phyloP scores from a whole-genome alignment of 1,140 invertebrate species.

The Nylanderia fulva region DNA sequence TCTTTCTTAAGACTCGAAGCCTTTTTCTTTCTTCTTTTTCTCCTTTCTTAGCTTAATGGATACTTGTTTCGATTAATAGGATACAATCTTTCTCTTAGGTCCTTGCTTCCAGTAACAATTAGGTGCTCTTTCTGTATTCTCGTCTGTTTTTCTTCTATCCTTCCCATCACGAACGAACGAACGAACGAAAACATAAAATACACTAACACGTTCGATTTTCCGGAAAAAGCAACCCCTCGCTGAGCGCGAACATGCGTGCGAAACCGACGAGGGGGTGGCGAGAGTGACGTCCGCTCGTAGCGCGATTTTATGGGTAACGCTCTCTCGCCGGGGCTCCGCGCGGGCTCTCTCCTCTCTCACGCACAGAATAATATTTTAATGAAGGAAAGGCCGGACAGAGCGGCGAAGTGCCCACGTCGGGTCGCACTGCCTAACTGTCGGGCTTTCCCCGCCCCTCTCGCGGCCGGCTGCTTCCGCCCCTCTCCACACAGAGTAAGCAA shows the following conservation, averaged over 20 bases:
- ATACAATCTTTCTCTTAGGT: neutral
- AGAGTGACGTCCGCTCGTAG: slow-evolving; percentile 69
- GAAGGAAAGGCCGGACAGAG: slow-evolving; percentile 84
- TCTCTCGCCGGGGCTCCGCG: slow-evolving; percentile 69
- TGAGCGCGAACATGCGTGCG: slow-evolving; percentile 54
- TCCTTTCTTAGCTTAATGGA: neutral
- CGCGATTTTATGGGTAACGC: slow-evolving; percentile 63
- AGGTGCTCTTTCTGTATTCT: neutral
- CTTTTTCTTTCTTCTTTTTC: neutral
- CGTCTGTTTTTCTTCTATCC: neutral
- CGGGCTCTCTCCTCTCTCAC: slow-evolving; percentile 70
- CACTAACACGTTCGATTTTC: slow-evolving; percentile 49
- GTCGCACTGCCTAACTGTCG: slow-evolving; percentile 86
- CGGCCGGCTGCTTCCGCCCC: slow-evolving; percentile 72
- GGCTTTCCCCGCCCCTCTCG: slow-evolving; percentile 84
- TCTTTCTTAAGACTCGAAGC: no score
- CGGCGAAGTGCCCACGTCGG: slow-evolving; percentile 86
- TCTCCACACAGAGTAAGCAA: slow-evolving; percentile 36
- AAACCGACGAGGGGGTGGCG: slow-evolving; percentile 60
- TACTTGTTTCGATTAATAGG: neutral
- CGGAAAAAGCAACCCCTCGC: slow-evolving; percentile 59
- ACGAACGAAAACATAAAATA: slow-evolving; percentile 42
- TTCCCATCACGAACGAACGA: neutral
- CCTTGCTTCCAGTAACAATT: neutral
- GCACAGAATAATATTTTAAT: slow-evolving; percentile 85